Base-by-base conservation (phyloP, 2,888 invertebrate species). In the Leptarthrus brevirostris region DNA sequence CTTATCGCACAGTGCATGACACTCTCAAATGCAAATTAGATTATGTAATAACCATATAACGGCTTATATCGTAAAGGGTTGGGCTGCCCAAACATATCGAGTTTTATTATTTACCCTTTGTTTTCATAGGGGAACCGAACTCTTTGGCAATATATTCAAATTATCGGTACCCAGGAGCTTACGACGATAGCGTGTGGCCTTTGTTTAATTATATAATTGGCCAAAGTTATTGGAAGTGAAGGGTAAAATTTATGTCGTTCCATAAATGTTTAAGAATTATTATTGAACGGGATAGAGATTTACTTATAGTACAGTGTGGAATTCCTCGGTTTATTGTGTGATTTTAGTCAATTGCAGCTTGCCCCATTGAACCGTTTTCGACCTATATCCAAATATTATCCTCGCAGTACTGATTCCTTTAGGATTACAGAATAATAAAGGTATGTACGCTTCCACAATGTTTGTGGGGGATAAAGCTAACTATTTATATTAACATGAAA, bases 11-110 rank as follows among this genome's bases (percentile, higher is more conserved):
- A 18, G 34, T 49, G 47, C 72, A 47, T 61, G 72, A 72, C 58
- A 72, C 72, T 72, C 49, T 40, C 71, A 54, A 54, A 71, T 71
- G 71, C 71, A 71, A 71, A 71, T 71, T 71, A 71, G 71, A 71
- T 71, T 71, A 71, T 54, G 54, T 71, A 71, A 54, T 71, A 53
- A 53, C 71, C 69, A 18, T 52, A 69, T 69, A 14, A 49, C 34
- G 52, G 26, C 52, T 30, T 49, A 34, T 44, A 36, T 40, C 47
- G 18, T 49, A 49, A 16, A 20, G 16, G 49, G 49, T 49, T 8
- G 44, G 18, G 20, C n/a, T 10, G 22, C 44, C 44, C 5, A 12
- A 12, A 24, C 24, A 18, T 10, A 40, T 26, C 2, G 6, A 20
- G 10, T 36, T 36, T 36, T 58, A 36, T 40, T 58, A 36, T 40